These are phyloP conservation scores for Acleris emargana DNA, from an alignment of 2,888 invertebrate genomes.

Conservation along the genomic window DNA sequence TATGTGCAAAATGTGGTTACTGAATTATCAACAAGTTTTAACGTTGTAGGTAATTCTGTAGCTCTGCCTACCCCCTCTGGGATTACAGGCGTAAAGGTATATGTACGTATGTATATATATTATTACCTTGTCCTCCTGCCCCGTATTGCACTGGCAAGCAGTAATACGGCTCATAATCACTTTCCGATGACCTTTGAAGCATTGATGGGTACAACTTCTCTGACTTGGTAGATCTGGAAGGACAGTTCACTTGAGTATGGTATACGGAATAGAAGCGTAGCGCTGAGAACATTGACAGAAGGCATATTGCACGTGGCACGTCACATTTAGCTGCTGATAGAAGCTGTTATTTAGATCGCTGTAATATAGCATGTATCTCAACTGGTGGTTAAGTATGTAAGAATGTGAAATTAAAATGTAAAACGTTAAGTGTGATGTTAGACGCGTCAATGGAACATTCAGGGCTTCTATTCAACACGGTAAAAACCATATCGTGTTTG, in stretches of 20 bases:
- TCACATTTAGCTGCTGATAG: conserved; percentile 56
- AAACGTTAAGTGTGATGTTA: not conserved
- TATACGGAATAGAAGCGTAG: not conserved
- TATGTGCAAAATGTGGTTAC: too few relatives aligned
- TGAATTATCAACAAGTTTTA: too few relatives aligned
- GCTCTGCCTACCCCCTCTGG: too few relatives aligned
- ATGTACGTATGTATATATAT: too few relatives aligned
- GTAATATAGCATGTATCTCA: not conserved
- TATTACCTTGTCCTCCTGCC: conserved; percentile 86
- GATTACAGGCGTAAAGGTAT: too few relatives aligned
- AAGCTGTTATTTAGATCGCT: conserved; percentile 49
- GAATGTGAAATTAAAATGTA: not conserved
- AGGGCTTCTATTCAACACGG: too few relatives aligned
- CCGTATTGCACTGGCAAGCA: conserved; percentile 89
- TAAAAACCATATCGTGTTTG: too few relatives aligned
- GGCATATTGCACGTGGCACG: conserved; percentile 31
- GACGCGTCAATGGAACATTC: not conserved
- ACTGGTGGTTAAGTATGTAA: not conserved
- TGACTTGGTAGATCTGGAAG: conserved; percentile 94
- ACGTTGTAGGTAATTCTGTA: too few relatives aligned
- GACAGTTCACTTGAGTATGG: conserved; percentile 13
- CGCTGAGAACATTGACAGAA: conserved; percentile 13
- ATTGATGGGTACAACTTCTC: conserved; percentile 97
- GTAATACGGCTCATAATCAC: conserved; percentile 94
- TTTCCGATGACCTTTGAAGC: conserved; percentile 91